Evolutionary conservation across 2,797 vertebrate genomes (phyloP).

Genomic region (Myripristis murdjan): DNA sequence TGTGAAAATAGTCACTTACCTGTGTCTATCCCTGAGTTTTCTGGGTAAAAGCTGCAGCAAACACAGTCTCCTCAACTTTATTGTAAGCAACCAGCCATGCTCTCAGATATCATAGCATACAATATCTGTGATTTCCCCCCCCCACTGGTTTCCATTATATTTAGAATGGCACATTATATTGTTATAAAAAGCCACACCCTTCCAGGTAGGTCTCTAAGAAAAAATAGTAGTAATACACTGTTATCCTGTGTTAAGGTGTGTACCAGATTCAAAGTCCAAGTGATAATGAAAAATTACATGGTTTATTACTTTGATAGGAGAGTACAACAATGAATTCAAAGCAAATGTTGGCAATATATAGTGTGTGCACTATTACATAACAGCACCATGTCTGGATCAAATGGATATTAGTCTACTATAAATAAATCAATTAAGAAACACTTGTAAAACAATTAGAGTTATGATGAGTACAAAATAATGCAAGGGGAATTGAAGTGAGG

Average conservation of each 20-base stretch:
- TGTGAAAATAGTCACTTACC: constrained; percentile 5
- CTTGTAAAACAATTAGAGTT: no score
- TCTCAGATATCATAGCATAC: no score
- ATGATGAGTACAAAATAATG: no score
- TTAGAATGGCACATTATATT: background rate
- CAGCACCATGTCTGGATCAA: background rate
- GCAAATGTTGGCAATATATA: background rate
- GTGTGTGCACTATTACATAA: background rate
- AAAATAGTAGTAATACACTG: background rate
- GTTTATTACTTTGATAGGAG: constrained; percentile 38
- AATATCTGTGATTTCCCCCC: background rate
- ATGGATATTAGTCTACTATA: background rate
- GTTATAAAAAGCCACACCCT: background rate
- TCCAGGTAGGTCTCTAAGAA: background rate
- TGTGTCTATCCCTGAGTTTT: background rate
- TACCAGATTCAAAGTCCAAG: constrained; percentile 51
- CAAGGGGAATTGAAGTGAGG: no score
- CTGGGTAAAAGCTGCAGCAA: no score
- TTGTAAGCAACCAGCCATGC: no score
- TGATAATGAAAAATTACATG: background rate
- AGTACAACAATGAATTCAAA: background rate
- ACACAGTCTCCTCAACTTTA: no score
- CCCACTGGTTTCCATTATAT: background rate
- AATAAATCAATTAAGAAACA: no score
- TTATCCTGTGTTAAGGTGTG: background rate